phyloP scores from a whole-genome alignment of 1,140 invertebrate genomes.

The Nephotettix cincticeps region DNA sequence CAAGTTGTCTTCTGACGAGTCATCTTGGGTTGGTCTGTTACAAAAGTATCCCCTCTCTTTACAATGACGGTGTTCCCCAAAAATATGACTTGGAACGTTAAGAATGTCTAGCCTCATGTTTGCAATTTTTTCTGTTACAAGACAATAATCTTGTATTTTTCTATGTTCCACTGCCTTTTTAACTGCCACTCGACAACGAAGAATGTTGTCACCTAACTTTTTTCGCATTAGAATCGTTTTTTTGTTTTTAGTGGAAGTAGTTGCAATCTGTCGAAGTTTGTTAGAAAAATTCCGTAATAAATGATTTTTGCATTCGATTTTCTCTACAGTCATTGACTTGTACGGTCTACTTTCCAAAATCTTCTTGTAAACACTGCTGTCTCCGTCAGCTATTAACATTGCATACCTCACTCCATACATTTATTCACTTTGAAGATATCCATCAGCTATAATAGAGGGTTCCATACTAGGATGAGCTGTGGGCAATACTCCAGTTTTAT shows the following conservation, averaged over 20 bases:
- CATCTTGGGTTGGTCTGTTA: background rate
- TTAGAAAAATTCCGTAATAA: constrained; percentile 31
- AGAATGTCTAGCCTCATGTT: constrained; percentile 26
- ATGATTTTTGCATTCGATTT: constrained; percentile 31
- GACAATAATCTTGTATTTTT: background rate
- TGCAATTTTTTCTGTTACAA: constrained; percentile 15
- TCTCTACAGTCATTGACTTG: constrained; percentile 52
- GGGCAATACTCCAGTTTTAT: constrained; percentile 40
- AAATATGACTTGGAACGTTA: constrained; percentile 28
- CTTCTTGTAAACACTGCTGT: constrained; percentile 41
- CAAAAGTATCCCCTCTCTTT: constrained; percentile 28
- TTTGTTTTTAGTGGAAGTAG: constrained; percentile 21
- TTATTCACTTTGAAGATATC: constrained; percentile 43
- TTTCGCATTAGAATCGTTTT: constrained; percentile 27
- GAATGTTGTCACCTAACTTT: constrained; percentile 2
- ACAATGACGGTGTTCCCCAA: constrained; percentile 11
- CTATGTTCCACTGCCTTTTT: background rate
- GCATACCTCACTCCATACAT: constrained; percentile 43
- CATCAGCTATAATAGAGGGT: constrained; percentile 38
- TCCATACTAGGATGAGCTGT: constrained; percentile 33
- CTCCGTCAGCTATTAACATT: constrained; percentile 43
- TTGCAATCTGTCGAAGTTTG: constrained; percentile 29
- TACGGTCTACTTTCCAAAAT: constrained; percentile 36
- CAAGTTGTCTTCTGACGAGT: too few species aligned
- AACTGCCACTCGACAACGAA: background rate